These are phyloP conservation scores for Syncerus caffer DNA, from an alignment of 2,797 vertebrate genomes.

Conservation along the genomic window DNA sequence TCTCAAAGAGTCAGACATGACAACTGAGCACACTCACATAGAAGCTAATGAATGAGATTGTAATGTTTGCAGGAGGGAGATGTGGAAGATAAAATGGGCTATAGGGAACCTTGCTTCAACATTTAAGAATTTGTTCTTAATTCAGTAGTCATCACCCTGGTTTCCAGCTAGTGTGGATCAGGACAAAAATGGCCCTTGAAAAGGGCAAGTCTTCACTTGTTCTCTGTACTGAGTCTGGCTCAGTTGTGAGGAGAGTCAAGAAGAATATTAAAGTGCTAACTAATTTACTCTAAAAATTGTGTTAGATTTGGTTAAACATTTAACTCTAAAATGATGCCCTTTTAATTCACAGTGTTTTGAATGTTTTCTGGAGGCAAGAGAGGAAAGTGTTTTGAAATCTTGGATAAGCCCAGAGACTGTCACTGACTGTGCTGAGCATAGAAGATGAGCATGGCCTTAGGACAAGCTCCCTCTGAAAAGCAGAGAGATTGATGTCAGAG, in stretches of 20 bases:
- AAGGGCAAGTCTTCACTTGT: not conserved
- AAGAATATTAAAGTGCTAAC: not conserved
- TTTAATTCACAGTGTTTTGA: not conserved
- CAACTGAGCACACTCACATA: not conserved
- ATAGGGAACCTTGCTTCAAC: not conserved
- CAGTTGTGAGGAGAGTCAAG: not conserved
- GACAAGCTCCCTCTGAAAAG: not conserved
- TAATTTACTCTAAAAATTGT: not conserved
- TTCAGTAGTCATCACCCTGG: not conserved
- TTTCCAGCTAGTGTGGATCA: not conserved
- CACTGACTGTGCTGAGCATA: not conserved
- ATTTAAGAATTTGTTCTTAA: not conserved
- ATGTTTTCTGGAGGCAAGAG: not conserved
- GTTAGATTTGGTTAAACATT: not conserved
- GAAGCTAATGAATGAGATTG: not conserved
- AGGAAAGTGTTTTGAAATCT: not conserved
- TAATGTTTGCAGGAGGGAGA: not conserved
- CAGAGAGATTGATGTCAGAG: constrained; percentile 27
- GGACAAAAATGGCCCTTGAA: not conserved
- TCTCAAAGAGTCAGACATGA: not conserved
- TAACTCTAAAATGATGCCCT: not conserved
- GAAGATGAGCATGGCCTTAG: not conserved
- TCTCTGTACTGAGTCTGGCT: not conserved
- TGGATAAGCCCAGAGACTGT: not conserved
- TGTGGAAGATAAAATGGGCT: not conserved